Base-by-base conservation (phyloP, 2,888 invertebrate species). In the Caenorhabditis virilis region DNA sequence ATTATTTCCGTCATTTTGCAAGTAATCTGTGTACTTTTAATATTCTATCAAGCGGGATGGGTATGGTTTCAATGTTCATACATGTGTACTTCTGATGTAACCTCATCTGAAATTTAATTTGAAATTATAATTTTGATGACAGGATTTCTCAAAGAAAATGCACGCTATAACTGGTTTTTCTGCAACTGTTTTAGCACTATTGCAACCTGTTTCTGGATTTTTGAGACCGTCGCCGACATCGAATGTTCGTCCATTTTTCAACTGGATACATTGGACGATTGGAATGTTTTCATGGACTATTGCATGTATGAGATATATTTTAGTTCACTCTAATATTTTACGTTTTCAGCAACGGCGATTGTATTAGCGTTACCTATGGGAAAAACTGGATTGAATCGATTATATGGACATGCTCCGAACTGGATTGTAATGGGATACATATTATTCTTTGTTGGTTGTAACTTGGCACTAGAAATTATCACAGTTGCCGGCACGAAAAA, bases 51-150 rank as follows among this genome's bases (percentile, higher is more conserved):
- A 43, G 71, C 74, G 18, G 69, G 70, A 33, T 76, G 76, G 76
- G 66, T 69, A 22, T 76, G 76, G 76, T 76, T 69, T 51, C 69
- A 76, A 54, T 76, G 76, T 43, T 72, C 72, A 13, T 76, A 74
- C 43, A 67, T 67, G 51, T 76, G 76, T 56, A 64, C 71, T 18
- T 66, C 66, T 1, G 72, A 74, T 48, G 72, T 69, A 3, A 56
- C 61, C 30, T 2, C 13, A 18, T 13, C 41, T 35, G 30, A n/a
- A 18, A 41, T 25, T 30, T 30, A 9, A 9, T 30, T 13, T 30
- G 7, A 13, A 30, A 30, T 9, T 9, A 47, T n/a, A 16, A 30
- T 43, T 39, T 16, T 13, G 18, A 11, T 16, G 53, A 23, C 38
- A 55, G 56, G 56, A 59, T 23, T 67, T 62, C 26, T 38, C 62